Base-by-base conservation (phyloP, 92 coral and sea anemone species). In the Porites evermanni region DNA sequence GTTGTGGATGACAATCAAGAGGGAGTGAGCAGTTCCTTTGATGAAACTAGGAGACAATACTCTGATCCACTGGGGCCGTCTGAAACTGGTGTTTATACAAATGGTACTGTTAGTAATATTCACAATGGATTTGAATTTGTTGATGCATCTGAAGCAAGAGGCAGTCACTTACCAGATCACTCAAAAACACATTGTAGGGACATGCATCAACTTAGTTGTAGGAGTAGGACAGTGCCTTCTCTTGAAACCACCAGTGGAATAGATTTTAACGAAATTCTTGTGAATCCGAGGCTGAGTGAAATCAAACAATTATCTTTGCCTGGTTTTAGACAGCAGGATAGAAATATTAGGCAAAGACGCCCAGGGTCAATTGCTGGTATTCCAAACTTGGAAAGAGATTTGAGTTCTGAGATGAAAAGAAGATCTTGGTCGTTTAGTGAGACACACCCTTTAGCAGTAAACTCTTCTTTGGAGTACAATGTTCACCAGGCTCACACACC, bases 381-480 rank as follows among this genome's bases (percentile, higher is more conserved):
- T 52, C 60, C 92, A 38, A 58, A 68, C 18, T 38, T 63, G 12
- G 64, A 84, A 44, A 76, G 67, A 61, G 79, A 85, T 20, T 75
- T 24, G 4, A 77, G 77, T 12, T n/a, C 67, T 18, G 21, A 76
- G 50, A 38, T 89, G 63, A 91, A 92, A 72, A 71, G 91, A 71
- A 82, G 90, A 44, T 92, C 95, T 67, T 92, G 95, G 95, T 89
- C 95, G 29, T 89, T 88, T 1, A 85, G 88, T 71, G 92, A 88
- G 21, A 67, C 77, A 51, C 63, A 47, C 11, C 88, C 72, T 6
- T 24, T 7, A 11, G 88, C 64, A 2, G 23, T 67, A 24, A 66
- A 53, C 58, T 50, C 67, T 6, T 76, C 74, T 32, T 77, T 77
- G 53, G 77, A 26, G 1, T 54, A 38, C 26, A 59, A 66, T 53